These are phyloP conservation scores for Oncorhynchus mykiss DNA, from an alignment of 2,113 vertebrate genomes.

Conservation along the genomic window DNA sequence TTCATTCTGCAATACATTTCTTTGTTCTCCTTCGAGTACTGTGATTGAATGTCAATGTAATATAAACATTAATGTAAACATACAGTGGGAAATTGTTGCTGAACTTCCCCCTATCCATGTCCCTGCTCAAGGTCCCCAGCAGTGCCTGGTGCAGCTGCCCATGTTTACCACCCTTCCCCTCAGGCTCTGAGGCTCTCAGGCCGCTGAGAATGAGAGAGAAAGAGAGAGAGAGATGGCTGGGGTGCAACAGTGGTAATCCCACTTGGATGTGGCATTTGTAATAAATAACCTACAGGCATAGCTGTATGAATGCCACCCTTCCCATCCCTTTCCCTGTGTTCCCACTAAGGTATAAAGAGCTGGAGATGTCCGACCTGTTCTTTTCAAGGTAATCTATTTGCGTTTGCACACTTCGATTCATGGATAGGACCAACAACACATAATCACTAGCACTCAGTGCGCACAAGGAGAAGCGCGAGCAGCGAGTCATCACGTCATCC, in stretches of 20 bases:
- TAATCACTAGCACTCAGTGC: no score
- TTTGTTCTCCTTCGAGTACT: background rate
- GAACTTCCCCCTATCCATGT: slow-evolving; percentile 9
- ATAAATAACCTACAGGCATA: slow-evolving; percentile 73
- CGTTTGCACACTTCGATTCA: slow-evolving; percentile 7
- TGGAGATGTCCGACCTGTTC: slow-evolving; percentile 78
- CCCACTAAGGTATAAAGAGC: slow-evolving; percentile 68
- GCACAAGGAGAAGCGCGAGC: no score
- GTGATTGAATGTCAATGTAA: slow-evolving; percentile 41
- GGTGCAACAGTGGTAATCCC: slow-evolving; percentile 73
- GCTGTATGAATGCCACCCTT: slow-evolving; percentile 55
- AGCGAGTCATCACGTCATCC: no score
- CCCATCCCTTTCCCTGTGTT: slow-evolving; percentile 47
- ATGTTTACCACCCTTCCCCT: slow-evolving; percentile 94
- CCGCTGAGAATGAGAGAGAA: slow-evolving; percentile 76
- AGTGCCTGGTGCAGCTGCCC: slow-evolving; percentile 78
- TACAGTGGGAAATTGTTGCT: slow-evolving; percentile 23
- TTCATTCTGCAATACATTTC: slow-evolving; percentile 25
- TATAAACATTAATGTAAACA: slow-evolving; percentile 1
- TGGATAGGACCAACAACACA: no score
- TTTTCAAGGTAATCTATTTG: slow-evolving; percentile 65
- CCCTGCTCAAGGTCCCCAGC: slow-evolving; percentile 66
- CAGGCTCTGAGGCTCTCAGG: slow-evolving; percentile 74
- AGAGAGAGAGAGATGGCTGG: no score
- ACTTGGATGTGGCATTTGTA: slow-evolving; percentile 71